Percentiles rank a stretch among this genome's conserved stretches.
phyloP scores from a whole-genome alignment of 1,140 invertebrate genomes.

The Diachasmimorpha longicaudata region DNA sequence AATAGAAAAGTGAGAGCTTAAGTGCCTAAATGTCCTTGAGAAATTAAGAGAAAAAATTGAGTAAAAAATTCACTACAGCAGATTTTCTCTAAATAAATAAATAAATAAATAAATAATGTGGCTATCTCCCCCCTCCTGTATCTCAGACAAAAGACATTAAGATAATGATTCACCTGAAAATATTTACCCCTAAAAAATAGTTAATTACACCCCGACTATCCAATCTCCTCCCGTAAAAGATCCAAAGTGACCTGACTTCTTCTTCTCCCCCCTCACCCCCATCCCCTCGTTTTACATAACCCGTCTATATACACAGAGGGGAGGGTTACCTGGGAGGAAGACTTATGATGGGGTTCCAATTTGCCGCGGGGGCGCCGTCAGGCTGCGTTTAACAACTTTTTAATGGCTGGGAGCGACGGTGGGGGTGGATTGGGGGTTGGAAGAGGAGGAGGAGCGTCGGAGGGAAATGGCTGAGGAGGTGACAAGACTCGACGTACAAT shows the following conservation, averaged over 20 bases:
- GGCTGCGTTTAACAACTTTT: slow-evolving; percentile 64
- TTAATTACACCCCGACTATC: slow-evolving; percentile 2
- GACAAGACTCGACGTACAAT: slow-evolving; percentile 9
- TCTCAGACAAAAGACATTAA: background rate
- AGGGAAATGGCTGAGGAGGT: background rate
- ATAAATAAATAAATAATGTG: no score
- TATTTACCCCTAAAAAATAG: background rate
- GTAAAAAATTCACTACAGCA: background rate
- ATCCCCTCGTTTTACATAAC: slow-evolving; percentile 30
- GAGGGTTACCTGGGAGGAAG: slow-evolving; percentile 50
- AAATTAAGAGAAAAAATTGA: no score
- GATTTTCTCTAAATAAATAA: no score
- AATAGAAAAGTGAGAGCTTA: background rate
- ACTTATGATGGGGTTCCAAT: slow-evolving; percentile 62
- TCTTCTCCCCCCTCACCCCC: background rate
- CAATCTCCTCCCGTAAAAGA: background rate
- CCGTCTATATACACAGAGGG: slow-evolving; percentile 42
- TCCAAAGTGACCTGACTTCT: background rate
- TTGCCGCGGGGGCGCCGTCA: slow-evolving; percentile 61
- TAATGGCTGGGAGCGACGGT: slow-evolving; percentile 54
- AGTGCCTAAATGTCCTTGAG: background rate
- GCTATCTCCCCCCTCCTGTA: no score
- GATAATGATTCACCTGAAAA: slow-evolving; percentile 3
- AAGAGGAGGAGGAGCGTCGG: background rate
- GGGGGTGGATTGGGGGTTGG: background rate